phyloP scores from a whole-genome alignment of 2,797 vertebrate species.

The Sebastes reedi region DNA sequence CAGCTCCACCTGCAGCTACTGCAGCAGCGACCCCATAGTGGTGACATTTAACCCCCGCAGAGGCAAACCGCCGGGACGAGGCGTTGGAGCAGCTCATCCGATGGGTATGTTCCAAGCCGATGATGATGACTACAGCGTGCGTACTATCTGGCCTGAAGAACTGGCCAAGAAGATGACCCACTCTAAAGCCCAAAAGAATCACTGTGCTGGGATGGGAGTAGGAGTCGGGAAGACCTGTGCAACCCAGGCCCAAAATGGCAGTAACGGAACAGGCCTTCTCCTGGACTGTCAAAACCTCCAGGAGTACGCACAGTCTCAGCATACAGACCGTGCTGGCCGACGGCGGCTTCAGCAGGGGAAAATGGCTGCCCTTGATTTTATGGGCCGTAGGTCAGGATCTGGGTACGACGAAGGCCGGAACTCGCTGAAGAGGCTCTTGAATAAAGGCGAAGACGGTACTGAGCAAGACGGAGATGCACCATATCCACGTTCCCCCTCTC shows the following conservation, averaged over 20 bases:
- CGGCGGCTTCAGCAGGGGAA: constrained; percentile 85
- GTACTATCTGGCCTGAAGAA: constrained; percentile 90
- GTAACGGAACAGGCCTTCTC: constrained; percentile 73
- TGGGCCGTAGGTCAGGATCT: constrained; percentile 71
- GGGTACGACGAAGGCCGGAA: constrained; percentile 73
- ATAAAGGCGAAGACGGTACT: constrained; percentile 72
- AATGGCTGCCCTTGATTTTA: constrained; percentile 85
- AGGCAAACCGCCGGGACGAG: constrained; percentile 78
- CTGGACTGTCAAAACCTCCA: constrained; percentile 84
- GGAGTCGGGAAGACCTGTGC: constrained; percentile 67
- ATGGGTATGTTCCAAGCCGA: constrained; percentile 74
- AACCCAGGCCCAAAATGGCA: constrained; percentile 68
- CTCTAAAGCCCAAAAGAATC: constrained; percentile 81
- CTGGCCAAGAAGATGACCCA: constrained; percentile 86
- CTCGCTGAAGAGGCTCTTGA: constrained; percentile 83
- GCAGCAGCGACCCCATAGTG: constrained; percentile 90
- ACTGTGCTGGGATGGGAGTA: constrained; percentile 72
- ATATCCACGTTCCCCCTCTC: constrained; percentile 76
- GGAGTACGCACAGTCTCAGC: constrained; percentile 76
- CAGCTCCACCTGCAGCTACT: constrained; percentile 90
- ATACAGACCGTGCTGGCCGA: constrained; percentile 79
- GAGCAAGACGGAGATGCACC: constrained; percentile 68
- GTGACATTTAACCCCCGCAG: constrained; percentile 87
- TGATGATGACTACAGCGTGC: constrained; percentile 87
- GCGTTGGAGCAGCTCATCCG: constrained; percentile 54